Conservation (phyloP, 2,888 invertebrate species). For the Physocephala rufipes region DNA sequence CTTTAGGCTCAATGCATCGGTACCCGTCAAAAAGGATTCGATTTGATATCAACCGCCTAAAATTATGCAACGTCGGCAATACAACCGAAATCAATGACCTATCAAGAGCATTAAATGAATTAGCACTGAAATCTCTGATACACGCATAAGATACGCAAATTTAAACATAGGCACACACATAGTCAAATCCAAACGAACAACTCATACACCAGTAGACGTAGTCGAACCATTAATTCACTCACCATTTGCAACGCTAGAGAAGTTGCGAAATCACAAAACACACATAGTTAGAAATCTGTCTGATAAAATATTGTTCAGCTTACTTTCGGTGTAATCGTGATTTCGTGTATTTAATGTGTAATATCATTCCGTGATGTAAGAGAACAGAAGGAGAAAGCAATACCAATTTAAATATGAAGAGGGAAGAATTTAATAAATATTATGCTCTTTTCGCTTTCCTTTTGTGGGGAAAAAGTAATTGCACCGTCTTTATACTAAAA, state of each 20-base stretch:
- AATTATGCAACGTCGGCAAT: slow-evolving; percentile 19
- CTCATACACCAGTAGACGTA: neutral
- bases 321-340: slow-evolving; percentile 9
- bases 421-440: too few relatives aligned
- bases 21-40: neutral
- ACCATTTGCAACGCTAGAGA: neutral
- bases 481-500: too few relatives aligned
- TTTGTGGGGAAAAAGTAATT: too few relatives aligned
- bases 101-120: neutral
- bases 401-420: too few relatives aligned
- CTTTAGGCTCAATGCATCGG: neutral
- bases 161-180: neutral
- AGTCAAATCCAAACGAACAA: too few relatives aligned
- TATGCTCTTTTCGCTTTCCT: too few relatives aligned
- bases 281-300: slow-evolving; percentile 21
- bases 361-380: too few relatives aligned
- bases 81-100: slow-evolving; percentile 23
- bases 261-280: slow-evolving; percentile 6
- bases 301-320: neutral
- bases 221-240: slow-evolving; percentile 3
- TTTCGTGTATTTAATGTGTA: neutral
- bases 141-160: too few relatives aligned
- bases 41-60: neutral
- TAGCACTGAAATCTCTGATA: too few relatives aligned
- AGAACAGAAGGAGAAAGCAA: neutral